Base-by-base conservation (phyloP, 2,797 vertebrate genomes). In the Enteromius paludinosus region DNA sequence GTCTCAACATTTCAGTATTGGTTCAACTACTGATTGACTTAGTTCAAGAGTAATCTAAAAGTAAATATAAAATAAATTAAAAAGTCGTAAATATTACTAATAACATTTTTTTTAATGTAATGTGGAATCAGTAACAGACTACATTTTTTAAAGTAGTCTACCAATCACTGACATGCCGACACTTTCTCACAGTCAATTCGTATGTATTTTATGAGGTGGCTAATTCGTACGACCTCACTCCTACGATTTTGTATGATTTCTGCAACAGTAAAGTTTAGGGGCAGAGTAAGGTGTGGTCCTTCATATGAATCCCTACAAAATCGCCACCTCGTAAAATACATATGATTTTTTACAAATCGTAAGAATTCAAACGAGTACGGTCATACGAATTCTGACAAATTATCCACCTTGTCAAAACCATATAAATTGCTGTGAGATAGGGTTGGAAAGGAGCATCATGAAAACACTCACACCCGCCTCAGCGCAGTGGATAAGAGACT, bases 391-490 rank as follows among this genome's bases (percentile, higher is more conserved):
- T 56, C 3, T 10, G 11, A 56, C 0, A 0, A 56, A 56, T 56
- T 56, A 12, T n/a, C 9, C 9, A 56, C 52, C 1, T 11, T 23
- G 8, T 54, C 7, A 52, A 54, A 54, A n/a, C 9, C 3, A 8
- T 54, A 54, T n/a, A n/a, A n/a, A 56, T 56, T 56, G 54, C n/a
- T 1, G 4, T 23, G 54, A 23, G 54, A 56, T 0, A 11, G n/a
- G 20, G n/a, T 23, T 56, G n/a, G 38, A 69, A 14, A 25, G 38
- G 15, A 1, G 23, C n/a, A 66, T 62, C 18, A 74, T 43, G 5
- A 61, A 66, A 38, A 62, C 41, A 81, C 59, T 65, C 43, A 49
- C 28, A 81, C 70, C 41, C 30, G 4, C 28, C 49, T 33, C 23
- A 23, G 28, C 20, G 15, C 8, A 0, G 28, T 6, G 0, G 38